Base-by-base conservation (phyloP, 2,888 invertebrate genomes). In the Drosophila neonasuta region DNA sequence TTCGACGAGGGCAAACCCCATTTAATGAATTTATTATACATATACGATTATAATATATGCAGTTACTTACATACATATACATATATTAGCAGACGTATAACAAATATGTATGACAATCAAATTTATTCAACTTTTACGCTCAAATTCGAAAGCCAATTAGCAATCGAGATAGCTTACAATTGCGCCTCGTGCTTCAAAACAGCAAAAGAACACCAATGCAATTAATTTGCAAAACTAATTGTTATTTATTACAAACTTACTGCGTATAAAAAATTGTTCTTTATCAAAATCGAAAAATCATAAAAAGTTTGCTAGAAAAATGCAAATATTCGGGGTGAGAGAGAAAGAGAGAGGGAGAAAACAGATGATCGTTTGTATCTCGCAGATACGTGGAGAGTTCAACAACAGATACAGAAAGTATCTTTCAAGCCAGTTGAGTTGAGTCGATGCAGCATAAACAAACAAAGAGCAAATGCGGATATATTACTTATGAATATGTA, bases 391-490 rank as follows among this genome's bases (percentile, higher is more conserved):
- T 24, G 24, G 57, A 13, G 15, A 29, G 4, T 49, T 34, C 34
- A 45, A 13, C 39, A 51, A 45, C 48, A 69, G 56, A 54, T 56
- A 44, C 44, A 42, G 13, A 39, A 46, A 46, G 39, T 24, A 41
- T 56, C 41, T 56, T 55, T 34, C 20, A 57, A 41, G 36, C 17
- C 44, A 42, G 42, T 13, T 56, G 70, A 42, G 45, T 48, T 34
- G 9, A 46, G 24, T 34, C 46, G 34, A 41, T 41, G 7, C 39
- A 41, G 56, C 56, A 57, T 60, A 75, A 75, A 76, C 55, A 68
- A 67, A 67, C 41, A 36, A n/a, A 24, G 11, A 5, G 10, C 29
- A 60, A 49, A 57, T 41, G 57, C 57, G 32, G 45, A 52, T 39
- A 39, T 39, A 39, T 39, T 39, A n/a, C 36, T 39, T n/a, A 32